Evolutionary conservation across 2,113 vertebrate species (phyloP), one percentile per base, ranked within the genome.

Genomic region (Platysternon megacephalum): DNA sequence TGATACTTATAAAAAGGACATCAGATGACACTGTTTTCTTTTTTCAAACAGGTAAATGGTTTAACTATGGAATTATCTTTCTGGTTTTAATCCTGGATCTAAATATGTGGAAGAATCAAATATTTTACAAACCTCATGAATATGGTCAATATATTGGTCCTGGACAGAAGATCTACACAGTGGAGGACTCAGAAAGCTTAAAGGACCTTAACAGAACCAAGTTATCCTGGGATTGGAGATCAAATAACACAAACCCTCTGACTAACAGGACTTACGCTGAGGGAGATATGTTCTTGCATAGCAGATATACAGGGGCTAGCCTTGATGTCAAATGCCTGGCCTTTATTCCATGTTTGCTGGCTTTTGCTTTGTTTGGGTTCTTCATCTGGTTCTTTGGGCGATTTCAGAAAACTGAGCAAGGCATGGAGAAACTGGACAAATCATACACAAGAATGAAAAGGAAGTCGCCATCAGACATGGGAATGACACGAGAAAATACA

Each of bases 71-170:
- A 42, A 99, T 99, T 97, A 99, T 99, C 98, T 99, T 99, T 96
- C 98, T 99, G 4, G 99, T 99, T 94, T 98, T 99, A 96, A 99
- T 99, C 95, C 98, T 99, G 98, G 99, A 99, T 97, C 98, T 99
- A 24, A 99, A 99, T 97, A 99, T 99, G 99, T 99, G 99, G 99
- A 99, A 99, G 98, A 99, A 99, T 96, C 99, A 99, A 98, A 99
- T 99, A 98, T 99, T 99, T 98, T 99, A 99, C 97, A 99, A 99
- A 93, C 99, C 99, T 96, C 99, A 99, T 32, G 99, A 99, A 95
- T 99, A 99, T 22, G 99, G 99, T 12, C 99, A 99, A 88, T 99
- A 99, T 39, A 99, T 99, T 0, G 99, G 99, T 39, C 99, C 99
- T 6, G 99, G 99, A 1, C 98, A 99, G 97, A 99, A 99, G 98